These are phyloP conservation scores for Pollenia griseotomentosa DNA, from an alignment of 2,888 invertebrate species.

Conservation along the genomic window DNA sequence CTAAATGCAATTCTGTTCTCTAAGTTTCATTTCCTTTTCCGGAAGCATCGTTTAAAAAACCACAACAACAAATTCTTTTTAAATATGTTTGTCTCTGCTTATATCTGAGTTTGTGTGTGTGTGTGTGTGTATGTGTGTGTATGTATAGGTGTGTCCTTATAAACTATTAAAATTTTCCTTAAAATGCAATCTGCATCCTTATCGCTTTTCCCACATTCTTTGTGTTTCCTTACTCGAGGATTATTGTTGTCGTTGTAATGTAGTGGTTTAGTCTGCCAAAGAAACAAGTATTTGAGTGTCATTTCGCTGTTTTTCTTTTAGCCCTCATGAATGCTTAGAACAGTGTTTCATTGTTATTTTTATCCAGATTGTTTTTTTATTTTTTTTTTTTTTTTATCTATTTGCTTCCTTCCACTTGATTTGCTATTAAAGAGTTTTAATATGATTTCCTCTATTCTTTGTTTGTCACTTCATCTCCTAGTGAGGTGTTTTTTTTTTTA, in stretches of 20 bases:
- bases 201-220: conserved; percentile 4
- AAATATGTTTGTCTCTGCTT: neutral
- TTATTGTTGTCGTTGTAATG: conserved; percentile 32
- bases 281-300: conserved; percentile 7
- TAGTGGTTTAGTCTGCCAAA: conserved; percentile 28
- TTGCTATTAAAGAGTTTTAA: conserved; percentile 42
- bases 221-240: conserved; percentile 15
- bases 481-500: neutral
- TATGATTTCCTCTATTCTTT: conserved; percentile 12
- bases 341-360: conserved; percentile 27
- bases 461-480: neutral
- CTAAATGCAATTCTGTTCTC: neutral
- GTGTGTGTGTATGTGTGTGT: too few relatives aligned
- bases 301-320: conserved; percentile 16
- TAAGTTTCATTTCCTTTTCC: conserved; percentile 11
- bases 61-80: neutral
- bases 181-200: conserved; percentile 20
- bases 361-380: neutral
- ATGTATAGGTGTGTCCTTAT: neutral
- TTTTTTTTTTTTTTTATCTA: conserved; percentile 8
- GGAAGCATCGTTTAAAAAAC: neutral
- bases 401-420: conserved; percentile 39
- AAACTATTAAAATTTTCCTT: conserved; percentile 31
- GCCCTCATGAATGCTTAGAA: neutral
- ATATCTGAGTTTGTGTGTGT: neutral